Base-by-base conservation (phyloP, 2,797 vertebrate species). In the Peromyscus aztecus region DNA sequence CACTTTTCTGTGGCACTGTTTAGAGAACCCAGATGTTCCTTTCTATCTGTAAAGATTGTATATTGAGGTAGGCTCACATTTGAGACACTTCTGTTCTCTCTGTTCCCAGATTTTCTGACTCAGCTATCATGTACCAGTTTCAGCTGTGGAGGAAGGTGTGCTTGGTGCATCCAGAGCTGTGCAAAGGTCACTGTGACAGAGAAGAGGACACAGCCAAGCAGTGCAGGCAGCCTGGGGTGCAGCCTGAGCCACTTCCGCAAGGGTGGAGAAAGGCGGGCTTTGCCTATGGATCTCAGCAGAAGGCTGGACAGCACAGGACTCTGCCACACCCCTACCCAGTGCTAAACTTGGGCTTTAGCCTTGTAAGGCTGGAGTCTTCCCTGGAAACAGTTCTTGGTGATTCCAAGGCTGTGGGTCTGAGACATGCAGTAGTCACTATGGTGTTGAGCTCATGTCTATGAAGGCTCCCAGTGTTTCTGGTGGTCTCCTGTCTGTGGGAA, bases 151-250 rank as follows among this genome's bases (percentile, higher is more conserved):
- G 4, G 77, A 43, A 52, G 13, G n/a, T 37, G 43, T 34, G 6
- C 11, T 4, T 23, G 10, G 17, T 85, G 29, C 29, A n/a, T 69
- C 11, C 63, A 52, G 83, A 67, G 3, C 29, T n/a, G 2, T 65
- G 61, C 5, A 11, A 2, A 43, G 10, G 67, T 1, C 2, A 6
- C 8, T 0, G 1, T 49, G 24, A 8, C 4, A 13, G 29, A 7
- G 37, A 37, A 10, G 11, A 6, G 43, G 17, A 1, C 0, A 23
- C 0, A 11, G 65, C 10, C 19, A 0, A 17, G 2, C 27, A 1
- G 17, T 4, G 52, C 0, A 37, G 37, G 52, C 0, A 37, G 37
- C 40, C 29, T 0, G 31, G n/a, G 17, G 12, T 0, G 3, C 17
- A 12, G 55, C 40, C 1, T 0, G 7, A 59, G 27, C 7, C 9